Base-by-base conservation (phyloP, 1,140 invertebrate genomes). In the Brachionus paranguensis region DNA sequence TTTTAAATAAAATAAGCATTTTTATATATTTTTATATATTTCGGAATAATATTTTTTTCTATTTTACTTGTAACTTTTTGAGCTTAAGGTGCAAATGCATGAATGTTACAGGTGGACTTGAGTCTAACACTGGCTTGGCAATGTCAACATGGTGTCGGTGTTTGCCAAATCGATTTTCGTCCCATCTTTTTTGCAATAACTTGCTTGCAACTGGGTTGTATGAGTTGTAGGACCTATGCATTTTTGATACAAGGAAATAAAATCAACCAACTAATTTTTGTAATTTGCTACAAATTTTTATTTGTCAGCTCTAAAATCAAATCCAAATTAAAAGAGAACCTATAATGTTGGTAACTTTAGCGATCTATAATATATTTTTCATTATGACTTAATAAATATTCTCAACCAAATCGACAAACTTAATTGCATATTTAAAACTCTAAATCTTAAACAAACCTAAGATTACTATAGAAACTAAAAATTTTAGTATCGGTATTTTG, bases 81-180 rank as follows among this genome's bases (percentile, higher is more conserved):
- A 89, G 83, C 86, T 89, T 90, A 8, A 89, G 85, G 85, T 90
- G 89, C 17, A 90, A 86, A 86, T 90, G 89, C 87, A 89, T 88
- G 84, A 88, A 90, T n/a, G 88, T 89, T 24, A 86, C 85, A 20
- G 89, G 89, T 5, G 89, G 86, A 74, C 86, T 87, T 10, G 89
- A 89, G 78, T 90, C 89, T 14, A 90, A 87, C 86, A 87, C 87
- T 14, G 89, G 84, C 11, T 53, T 37, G 10, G 85, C 86, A 14
- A 84, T 83, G 7, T n/a, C 11, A 1, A 87, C 85, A 86, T 87
- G 72, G n/a, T 79, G 45, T 74, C 86, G 85, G 83, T 89, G 88
- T 84, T 88, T 87, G 37, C 88, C 86, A 84, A 88, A 89, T 65
- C 88, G 88, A 14, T 86, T 88, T 12, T 85, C 81, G 72, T 89